Evolutionary conservation across 2,113 vertebrate species (phyloP).

Genomic region (Micronycteris hirsuta): DNA sequence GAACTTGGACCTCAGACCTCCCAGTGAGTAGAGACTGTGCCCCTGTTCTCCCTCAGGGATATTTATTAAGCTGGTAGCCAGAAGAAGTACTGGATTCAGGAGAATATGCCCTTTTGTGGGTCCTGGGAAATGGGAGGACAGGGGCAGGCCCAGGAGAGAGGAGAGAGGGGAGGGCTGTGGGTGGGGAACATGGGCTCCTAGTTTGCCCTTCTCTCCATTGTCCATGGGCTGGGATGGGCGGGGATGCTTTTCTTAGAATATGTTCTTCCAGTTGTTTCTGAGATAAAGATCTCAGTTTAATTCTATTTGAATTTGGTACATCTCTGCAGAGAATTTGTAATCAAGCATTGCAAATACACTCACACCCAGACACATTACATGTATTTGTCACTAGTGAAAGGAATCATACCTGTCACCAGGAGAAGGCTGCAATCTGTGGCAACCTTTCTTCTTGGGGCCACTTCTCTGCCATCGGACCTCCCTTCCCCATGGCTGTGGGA

Average conservation of each 20-base stretch:
- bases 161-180: neutral
- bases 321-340: neutral
- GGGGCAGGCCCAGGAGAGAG: neutral
- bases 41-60: neutral
- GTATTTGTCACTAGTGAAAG: neutral
- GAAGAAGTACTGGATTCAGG: neutral
- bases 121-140: neutral
- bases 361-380: neutral
- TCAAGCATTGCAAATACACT: neutral
- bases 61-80: neutral
- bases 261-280: neutral
- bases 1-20: neutral
- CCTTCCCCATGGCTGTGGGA: neutral
- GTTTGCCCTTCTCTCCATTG: neutral
- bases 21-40: neutral
- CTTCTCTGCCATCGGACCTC: neutral
- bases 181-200: fast-evolving
- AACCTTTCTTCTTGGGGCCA: neutral
- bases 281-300: neutral
- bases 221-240: neutral
- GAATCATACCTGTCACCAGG: neutral
- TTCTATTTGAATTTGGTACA: neutral
- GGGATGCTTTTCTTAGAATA: neutral
- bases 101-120: neutral
- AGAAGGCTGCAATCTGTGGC: neutral